Conservation (phyloP, 1,140 invertebrate species). For the Drosophila sechellia region DNA sequence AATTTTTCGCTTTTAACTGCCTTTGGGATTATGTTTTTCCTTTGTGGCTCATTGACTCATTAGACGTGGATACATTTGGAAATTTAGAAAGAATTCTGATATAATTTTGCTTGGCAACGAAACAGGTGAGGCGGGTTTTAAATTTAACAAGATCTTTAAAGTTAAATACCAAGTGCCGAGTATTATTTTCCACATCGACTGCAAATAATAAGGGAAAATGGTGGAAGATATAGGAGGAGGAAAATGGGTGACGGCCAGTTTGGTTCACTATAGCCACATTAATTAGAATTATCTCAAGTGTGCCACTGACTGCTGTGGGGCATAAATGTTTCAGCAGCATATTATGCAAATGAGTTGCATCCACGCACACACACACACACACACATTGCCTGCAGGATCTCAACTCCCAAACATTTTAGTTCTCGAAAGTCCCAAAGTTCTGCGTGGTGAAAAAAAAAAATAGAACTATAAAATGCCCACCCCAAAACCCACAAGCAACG, state of each 20-base stretch:
- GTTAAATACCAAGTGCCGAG: too few species aligned
- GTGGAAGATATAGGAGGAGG: too few species aligned
- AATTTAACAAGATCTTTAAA: neutral
- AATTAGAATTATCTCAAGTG: conserved; percentile 70
- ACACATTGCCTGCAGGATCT: neutral
- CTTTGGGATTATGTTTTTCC: conserved; percentile 24
- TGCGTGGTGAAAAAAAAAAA: neutral
- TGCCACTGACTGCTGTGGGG: conserved; percentile 23
- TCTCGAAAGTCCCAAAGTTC: conserved; percentile 39
- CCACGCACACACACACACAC: conserved; percentile 13
- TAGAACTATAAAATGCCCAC: conserved; percentile 5
- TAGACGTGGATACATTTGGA: conserved; percentile 65
- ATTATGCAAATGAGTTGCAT: conserved; percentile 71
- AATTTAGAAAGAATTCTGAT: conserved; percentile 31
- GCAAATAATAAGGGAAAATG: too few species aligned
- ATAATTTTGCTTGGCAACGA: neutral
- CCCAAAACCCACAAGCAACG: conserved; percentile 17
- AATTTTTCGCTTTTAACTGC: conserved; percentile 5
- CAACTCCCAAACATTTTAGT: conserved; percentile 16
- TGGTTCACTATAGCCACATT: conserved; percentile 33
- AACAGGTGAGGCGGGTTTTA: neutral
- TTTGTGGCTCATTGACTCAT: conserved; percentile 68
- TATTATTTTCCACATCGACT: too few species aligned
- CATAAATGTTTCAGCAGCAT: conserved; percentile 68
- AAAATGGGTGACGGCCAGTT: neutral